Evolutionary conservation across 2,113 vertebrate species (phyloP), one percentile per base, ranked within the genome.

Genomic region (Toxotes jaculatrix): DNA sequence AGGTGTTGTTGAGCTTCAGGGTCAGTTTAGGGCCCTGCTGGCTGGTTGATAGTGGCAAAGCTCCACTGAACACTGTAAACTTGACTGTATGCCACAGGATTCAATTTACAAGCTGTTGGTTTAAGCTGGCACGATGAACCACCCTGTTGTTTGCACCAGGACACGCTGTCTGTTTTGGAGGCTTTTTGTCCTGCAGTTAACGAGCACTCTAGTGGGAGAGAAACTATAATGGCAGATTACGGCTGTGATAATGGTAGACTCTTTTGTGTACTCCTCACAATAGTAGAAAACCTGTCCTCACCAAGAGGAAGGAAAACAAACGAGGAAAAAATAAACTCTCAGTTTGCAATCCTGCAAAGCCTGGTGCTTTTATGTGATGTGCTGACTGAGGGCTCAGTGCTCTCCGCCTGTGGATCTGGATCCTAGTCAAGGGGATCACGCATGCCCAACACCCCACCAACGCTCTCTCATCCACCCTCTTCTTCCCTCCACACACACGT

Each of bases 51-150:
- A 61, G 87, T 80, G 86, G 89, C 89, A 87, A 79, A 83, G 87
- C 83, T 87, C 80, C 88, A 82, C 77, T 83, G 88, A 92, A 93
- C 88, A 87, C 87, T 88, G 86, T 89, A 89, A 87, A 91, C 86
- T 88, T 93, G 91, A 93, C 87, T 82, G 85, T 78, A 82, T 89
- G 89, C 91, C 93, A 93, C 83, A 65, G 86, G 87, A 93, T 91
- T 92, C 91, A 88, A 91, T 94, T 93, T 92, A 89, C 91, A 92
- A 94, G 89, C 91, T 93, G 90, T 90, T 91, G 83, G 89, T 91
- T 90, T 89, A 89, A 88, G 90, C 86, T 87, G 88, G 90, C 90
- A 79, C 57, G 47, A 61, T 42, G 79, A 80, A 62, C 81, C 83
- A 59, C 77, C 69, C 89, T 45, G 85, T 90, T 91, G 91, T 91